Evolutionary conservation across 2,797 vertebrate species (phyloP).

Genomic region (Rhabdophis nuchalis): DNA sequence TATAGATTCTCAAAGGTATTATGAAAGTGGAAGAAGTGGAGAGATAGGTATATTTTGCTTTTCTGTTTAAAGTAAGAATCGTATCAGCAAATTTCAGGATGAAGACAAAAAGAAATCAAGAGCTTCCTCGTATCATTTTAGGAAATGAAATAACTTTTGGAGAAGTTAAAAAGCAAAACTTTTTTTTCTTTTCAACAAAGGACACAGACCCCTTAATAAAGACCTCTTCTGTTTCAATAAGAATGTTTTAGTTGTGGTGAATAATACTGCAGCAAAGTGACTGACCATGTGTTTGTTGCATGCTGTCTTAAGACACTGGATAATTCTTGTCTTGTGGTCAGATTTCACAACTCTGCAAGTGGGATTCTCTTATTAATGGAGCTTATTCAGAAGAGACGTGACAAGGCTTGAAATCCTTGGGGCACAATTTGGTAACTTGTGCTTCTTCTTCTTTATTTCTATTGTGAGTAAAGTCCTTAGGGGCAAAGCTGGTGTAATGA

Average conservation of each 20-base stretch:
- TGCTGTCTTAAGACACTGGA: conserved; percentile 24
- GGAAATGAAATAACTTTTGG: background rate
- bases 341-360: conserved; percentile 48
- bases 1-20: background rate
- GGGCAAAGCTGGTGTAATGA: background rate
- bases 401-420: conserved; percentile 3
- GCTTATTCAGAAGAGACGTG: conserved; percentile 27
- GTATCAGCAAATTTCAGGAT: no score
- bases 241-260: background rate
- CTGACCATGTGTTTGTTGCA: background rate
- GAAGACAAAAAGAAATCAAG: background rate
- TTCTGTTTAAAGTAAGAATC: background rate
- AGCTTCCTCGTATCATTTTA: background rate
- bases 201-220: conserved; percentile 1
- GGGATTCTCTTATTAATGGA: conserved; percentile 29
- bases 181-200: conserved; percentile 29
- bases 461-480: background rate
- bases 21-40: background rate
- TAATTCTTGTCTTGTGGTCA: conserved; percentile 51
- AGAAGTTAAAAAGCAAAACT: conserved; percentile 39
- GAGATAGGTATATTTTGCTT: background rate
- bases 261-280: conserved; percentile 27
- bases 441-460: background rate
- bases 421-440: background rate
- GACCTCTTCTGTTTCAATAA: conserved; percentile 34